Conservation (phyloP, 2,113 vertebrate genomes). For the Halichoerus grypus region DNA sequence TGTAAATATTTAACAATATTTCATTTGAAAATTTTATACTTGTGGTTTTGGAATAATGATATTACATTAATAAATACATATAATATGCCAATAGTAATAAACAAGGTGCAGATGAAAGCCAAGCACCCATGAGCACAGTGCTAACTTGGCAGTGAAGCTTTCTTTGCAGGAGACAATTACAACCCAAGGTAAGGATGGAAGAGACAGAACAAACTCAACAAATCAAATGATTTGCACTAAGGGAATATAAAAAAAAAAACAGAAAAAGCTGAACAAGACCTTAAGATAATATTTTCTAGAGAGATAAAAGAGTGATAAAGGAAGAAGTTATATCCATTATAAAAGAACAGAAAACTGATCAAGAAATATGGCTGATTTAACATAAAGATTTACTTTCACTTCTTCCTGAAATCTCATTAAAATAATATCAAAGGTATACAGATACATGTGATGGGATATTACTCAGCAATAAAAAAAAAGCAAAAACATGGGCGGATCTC, state of each 20-base stretch:
- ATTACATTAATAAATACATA: neutral
- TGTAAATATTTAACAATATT: neutral
- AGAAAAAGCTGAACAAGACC: neutral
- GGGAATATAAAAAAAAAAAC: neutral
- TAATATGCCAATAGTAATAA: neutral
- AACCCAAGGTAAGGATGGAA: neutral
- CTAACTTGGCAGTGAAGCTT: neutral
- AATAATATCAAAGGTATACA: neutral
- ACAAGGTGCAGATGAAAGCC: neutral
- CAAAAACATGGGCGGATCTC: neutral
- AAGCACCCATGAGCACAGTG: neutral
- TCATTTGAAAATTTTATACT: neutral
- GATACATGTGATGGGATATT: neutral
- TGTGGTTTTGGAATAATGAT: neutral
- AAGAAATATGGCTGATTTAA: neutral
- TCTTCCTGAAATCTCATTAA: neutral
- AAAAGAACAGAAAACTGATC: neutral
- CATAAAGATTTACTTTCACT: neutral
- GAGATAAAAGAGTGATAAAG: neutral
- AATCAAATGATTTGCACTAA: neutral
- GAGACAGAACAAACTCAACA: neutral
- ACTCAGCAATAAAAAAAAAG: neutral
- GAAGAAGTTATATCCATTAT: neutral
- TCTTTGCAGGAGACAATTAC: neutral
- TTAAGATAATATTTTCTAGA: neutral